phyloP scores from a whole-genome alignment of 2,888 invertebrate genomes.

The Lithophane semibrunnea region DNA sequence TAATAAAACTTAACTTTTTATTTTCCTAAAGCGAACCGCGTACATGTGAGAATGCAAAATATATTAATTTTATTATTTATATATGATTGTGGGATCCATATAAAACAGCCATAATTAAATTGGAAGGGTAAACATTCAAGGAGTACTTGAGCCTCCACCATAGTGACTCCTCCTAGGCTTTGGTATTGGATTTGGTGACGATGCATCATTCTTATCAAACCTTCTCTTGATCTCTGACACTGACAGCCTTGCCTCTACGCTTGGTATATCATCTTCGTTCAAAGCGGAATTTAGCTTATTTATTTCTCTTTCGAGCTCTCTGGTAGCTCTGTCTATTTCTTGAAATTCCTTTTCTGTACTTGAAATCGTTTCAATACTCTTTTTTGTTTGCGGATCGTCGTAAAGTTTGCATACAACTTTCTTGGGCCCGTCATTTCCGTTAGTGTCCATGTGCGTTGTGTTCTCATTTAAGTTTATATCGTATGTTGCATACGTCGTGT shows the following conservation, averaged over 20 bases:
- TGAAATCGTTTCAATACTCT: conserved; percentile 85
- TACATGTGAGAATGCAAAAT: conserved; percentile 16
- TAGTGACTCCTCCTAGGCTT: conserved; percentile 90
- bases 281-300: conserved; percentile 87
- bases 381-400: conserved; percentile 79
- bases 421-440: conserved; percentile 83
- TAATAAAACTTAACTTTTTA: conserved; percentile 11
- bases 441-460: conserved; percentile 74
- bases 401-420: conserved; percentile 86
- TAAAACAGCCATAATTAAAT: conserved; percentile 27
- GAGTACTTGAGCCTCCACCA: conserved; percentile 80
- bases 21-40: not conserved
- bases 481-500: conserved; percentile 79
- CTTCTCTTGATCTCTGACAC: conserved; percentile 88
- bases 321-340: conserved; percentile 86
- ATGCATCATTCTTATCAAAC: conserved; percentile 87
- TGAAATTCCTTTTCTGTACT: conserved; percentile 88
- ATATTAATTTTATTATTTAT: not conserved
- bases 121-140: conserved; percentile 61
- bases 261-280: conserved; percentile 82
- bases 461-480: conserved; percentile 85
- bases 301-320: conserved; percentile 86
- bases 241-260: conserved; percentile 78
- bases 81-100: conserved; percentile 1
- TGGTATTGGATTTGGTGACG: conserved; percentile 90